These are phyloP conservation scores for Eupleurogrammus muticus DNA, from an alignment of 2,797 vertebrate species.

Conservation along the genomic window DNA sequence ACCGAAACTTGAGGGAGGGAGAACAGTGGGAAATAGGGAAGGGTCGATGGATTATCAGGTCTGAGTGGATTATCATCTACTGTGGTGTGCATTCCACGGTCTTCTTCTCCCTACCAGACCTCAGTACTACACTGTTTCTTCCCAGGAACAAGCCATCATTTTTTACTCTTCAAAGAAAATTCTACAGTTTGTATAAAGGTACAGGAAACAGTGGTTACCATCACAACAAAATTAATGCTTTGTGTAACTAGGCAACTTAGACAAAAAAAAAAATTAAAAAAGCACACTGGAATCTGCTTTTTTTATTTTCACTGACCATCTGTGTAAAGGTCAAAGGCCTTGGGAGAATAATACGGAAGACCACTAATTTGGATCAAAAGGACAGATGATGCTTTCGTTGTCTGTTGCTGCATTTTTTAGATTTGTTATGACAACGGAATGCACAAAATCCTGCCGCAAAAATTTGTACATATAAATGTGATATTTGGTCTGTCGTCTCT, in stretches of 20 bases:
- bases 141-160: slow-evolving; percentile 30
- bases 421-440: slow-evolving; percentile 23
- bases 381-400: slow-evolving; percentile 23
- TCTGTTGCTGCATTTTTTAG: slow-evolving; percentile 4
- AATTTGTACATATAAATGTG: slow-evolving; percentile 30
- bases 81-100: slow-evolving; percentile 76
- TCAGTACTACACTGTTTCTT: slow-evolving; percentile 36
- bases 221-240: slow-evolving; percentile 8
- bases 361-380: slow-evolving; percentile 24
- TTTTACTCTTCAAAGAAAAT: slow-evolving; percentile 23
- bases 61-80: slow-evolving; percentile 81
- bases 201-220: slow-evolving; percentile 8
- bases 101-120: slow-evolving; percentile 50
- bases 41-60: slow-evolving; percentile 81
- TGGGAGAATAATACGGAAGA: slow-evolving; percentile 21
- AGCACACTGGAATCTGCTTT: neutral
- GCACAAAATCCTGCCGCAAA: neutral
- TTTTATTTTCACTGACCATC: slow-evolving; percentile 23
- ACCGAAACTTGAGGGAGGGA: slow-evolving; percentile 69
- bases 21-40: slow-evolving; percentile 78
- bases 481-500: slow-evolving; percentile 41
- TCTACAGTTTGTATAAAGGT: slow-evolving; percentile 4
- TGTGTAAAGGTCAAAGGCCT: slow-evolving; percentile 30
- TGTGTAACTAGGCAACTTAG: slow-evolving; percentile 3
- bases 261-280: neutral